Base-by-base conservation (phyloP, 2,888 invertebrate genomes). In the Exocentrus adspersus region DNA sequence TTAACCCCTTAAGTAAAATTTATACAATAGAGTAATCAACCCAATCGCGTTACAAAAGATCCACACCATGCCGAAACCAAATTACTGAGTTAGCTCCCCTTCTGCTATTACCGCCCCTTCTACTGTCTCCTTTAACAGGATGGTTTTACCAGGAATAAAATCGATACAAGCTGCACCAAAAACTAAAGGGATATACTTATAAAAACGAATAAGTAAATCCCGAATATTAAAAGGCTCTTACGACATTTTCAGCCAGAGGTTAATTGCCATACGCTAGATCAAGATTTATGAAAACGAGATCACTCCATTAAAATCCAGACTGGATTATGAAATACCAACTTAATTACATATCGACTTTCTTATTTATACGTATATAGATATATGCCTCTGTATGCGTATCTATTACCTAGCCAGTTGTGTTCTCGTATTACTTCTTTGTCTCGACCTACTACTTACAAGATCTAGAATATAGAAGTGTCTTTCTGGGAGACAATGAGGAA, bases 101-200 rank as follows among this genome's bases (percentile, higher is more conserved):
- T n/a, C n/a, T n/a, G n/a, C n/a, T n/a, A n/a, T n/a, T n/a, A n/a
- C n/a, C n/a, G n/a, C n/a, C n/a, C n/a, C n/a, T n/a, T n/a, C n/a
- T n/a, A n/a, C n/a, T n/a, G n/a, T n/a, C n/a, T n/a, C n/a, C n/a
- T n/a, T n/a, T n/a, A n/a, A n/a, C n/a, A 14, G 5, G 3, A 37
- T 37, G 10, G 12, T 12, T 37, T n/a, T 37, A 12, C 12, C 37
- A 37, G 10, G 30, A 30, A n/a, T 7, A 37, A 37, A 37, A 37
- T 37, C 37, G 37, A 51, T 32, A 19, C 32, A 17, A 19, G 30
- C n/a, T 16, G 10, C 16, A 10, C 51, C 32, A 32, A 51, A 51
- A 51, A 51, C 32, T 51, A 32, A 51, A 51, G 51, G 51, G 51
- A 32, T 30, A 51, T 32, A 19, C 5, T 10, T 19, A 21, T 6